These are phyloP conservation scores for Myotis pilosus DNA, from an alignment of 2,797 vertebrate species.

Conservation along the genomic window DNA sequence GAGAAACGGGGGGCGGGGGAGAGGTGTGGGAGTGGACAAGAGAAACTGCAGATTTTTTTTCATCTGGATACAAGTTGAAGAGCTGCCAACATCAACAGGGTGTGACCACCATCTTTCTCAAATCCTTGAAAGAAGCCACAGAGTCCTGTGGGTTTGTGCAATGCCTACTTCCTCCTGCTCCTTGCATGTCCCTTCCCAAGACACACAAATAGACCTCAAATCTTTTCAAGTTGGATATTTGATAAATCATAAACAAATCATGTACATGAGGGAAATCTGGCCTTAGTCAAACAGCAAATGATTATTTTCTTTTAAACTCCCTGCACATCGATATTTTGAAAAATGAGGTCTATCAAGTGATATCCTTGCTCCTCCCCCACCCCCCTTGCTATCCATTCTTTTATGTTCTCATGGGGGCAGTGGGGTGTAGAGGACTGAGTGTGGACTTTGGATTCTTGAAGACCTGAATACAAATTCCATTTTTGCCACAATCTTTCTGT, in stretches of 20 bases:
- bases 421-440: not conserved
- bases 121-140: not conserved
- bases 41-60: conserved; percentile 39
- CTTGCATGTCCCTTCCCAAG: not conserved
- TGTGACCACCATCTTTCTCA: not conserved
- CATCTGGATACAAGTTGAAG: conserved; percentile 1
- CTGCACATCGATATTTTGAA: not conserved
- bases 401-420: not conserved
- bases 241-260: not conserved
- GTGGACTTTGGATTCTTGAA: not conserved
- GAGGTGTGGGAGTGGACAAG: not conserved
- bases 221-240: conserved; percentile 35
- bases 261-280: not conserved
- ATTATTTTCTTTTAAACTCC: not conserved
- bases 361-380: not conserved
- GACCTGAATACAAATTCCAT: not conserved
- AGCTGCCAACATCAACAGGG: conserved; percentile 10
- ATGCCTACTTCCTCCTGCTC: conserved; percentile 7
- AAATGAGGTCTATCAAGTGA: not conserved
- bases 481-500: not conserved
- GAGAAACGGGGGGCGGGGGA: not conserved
- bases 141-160: not conserved
- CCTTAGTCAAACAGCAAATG: not conserved
- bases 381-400: not conserved
- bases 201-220: not conserved